Percentiles rank a stretch among this genome's conserved stretches.
Conservation (phyloP, 2,888 invertebrate species). For the Protonemura montana region DNA sequence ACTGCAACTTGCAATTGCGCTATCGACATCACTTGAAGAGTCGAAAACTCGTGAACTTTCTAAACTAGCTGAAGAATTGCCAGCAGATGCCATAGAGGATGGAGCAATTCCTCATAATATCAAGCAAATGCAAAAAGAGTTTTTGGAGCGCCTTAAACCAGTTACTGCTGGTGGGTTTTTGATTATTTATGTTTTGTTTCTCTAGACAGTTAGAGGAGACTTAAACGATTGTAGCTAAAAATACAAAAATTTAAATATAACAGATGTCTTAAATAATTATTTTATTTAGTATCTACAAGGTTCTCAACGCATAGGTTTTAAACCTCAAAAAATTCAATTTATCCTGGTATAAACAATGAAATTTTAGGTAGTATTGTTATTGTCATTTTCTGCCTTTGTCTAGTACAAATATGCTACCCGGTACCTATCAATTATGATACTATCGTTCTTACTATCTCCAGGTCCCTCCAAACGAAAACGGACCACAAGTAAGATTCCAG, state of each 20-base stretch:
- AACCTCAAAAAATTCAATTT: too few species aligned
- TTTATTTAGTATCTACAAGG: too few species aligned
- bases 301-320: too few species aligned
- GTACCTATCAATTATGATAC: not conserved
- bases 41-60: not conserved
- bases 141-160: conserved; percentile 26
- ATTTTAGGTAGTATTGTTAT: too few species aligned
- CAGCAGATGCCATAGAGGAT: conserved; percentile 31
- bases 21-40: conserved; percentile 26
- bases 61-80: conserved; percentile 31
- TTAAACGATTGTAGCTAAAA: too few species aligned
- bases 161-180: not conserved
- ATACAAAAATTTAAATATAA: too few species aligned
- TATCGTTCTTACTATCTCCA: not conserved
- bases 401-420: too few species aligned
- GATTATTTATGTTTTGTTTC: not conserved
- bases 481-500: conserved; percentile 48
- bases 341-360: too few species aligned
- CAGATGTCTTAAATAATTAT: too few species aligned
- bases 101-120: conserved; percentile 25
- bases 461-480: not conserved
- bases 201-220: too few species aligned
- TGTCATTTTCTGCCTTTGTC: too few species aligned
- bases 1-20: conserved; percentile 32
- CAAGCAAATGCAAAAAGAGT: conserved; percentile 32